Percentiles rank a stretch among this genome's conserved stretches.
phyloP scores from a whole-genome alignment of 2,113 vertebrate genomes.

The Tragelaphus strepsiceros region DNA sequence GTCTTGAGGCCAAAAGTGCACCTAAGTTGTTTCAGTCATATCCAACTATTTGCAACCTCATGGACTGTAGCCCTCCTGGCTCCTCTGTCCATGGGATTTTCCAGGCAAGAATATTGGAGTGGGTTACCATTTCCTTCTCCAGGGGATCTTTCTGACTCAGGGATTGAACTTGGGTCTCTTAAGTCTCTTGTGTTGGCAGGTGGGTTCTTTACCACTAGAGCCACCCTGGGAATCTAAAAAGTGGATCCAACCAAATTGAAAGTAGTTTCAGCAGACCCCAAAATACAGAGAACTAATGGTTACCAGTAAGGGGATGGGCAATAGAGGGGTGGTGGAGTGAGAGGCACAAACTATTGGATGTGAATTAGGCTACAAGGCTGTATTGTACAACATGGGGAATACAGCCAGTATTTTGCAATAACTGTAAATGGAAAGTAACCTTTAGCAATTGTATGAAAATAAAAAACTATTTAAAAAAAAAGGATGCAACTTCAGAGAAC shows the following conservation, averaged over 20 bases:
- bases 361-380: background rate
- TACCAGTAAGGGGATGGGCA: background rate
- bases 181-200: background rate
- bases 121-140: background rate
- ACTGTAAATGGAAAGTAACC: background rate
- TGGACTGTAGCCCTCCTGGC: background rate
- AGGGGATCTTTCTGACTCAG: background rate
- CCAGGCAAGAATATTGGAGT: background rate
- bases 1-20: background rate
- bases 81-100: background rate
- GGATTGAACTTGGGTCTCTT: background rate
- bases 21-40: background rate
- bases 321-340: background rate
- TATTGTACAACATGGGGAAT: background rate
- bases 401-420: background rate
- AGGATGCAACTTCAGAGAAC: background rate
- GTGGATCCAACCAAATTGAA: background rate
- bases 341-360: background rate
- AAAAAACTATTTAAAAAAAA: background rate
- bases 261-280: background rate
- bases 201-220: background rate
- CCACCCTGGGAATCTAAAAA: background rate
- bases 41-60: background rate
- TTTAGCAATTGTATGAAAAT: background rate
- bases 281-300: background rate